A percentile compares a stretch with the other conserved stretches of the same genome.
Evolutionary conservation across 2,888 invertebrate genomes (phyloP).

Genomic region (Agrotis clavis): DNA sequence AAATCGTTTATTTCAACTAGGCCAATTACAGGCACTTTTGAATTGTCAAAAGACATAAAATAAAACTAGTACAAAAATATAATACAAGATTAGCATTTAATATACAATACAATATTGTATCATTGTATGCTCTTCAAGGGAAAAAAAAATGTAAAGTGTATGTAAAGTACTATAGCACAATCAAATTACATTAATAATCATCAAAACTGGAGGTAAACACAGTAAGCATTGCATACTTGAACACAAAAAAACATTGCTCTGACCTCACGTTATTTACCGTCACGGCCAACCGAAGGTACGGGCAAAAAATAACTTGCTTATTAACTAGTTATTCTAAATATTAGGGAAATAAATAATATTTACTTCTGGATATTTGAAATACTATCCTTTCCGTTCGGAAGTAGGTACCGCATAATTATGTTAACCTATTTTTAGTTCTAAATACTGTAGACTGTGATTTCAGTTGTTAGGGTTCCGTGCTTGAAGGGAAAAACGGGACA

Average conservation of each 20-base stretch:
- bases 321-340: slow-evolving; percentile 34
- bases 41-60: too few relatives aligned
- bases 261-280: slow-evolving; percentile 47
- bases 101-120: too few relatives aligned
- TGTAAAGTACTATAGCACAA: background rate
- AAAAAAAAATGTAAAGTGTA: background rate
- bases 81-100: too few relatives aligned
- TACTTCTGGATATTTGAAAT: slow-evolving; percentile 11
- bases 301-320: slow-evolving; percentile 44
- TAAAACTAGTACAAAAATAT: too few relatives aligned
- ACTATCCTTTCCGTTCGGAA: slow-evolving; percentile 5
- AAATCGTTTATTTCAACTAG: too few relatives aligned
- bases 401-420: background rate
- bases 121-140: background rate
- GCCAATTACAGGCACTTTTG: too few relatives aligned
- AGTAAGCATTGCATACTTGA: slow-evolving; percentile 28
- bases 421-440: background rate
- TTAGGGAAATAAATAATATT: slow-evolving; percentile 47
- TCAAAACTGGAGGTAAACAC: slow-evolving; percentile 35
- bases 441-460: background rate
- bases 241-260: slow-evolving; percentile 42
- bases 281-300: slow-evolving; percentile 55
- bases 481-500: too few relatives aligned
- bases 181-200: slow-evolving; percentile 8
- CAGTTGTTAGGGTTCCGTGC: background rate